Conservation (phyloP, 2,888 invertebrate genomes). For the Caenorhabditis wallacei region DNA sequence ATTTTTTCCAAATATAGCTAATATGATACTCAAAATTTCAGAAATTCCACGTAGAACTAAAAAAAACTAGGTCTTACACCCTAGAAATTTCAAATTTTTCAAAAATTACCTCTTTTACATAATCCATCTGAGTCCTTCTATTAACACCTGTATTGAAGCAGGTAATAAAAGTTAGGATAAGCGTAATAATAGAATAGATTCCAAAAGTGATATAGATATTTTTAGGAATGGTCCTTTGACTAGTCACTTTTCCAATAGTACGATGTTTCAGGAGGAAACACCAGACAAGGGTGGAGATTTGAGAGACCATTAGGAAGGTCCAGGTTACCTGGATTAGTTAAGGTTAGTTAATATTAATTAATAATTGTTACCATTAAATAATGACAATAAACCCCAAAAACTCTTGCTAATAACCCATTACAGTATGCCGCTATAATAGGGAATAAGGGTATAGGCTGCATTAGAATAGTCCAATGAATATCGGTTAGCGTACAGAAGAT, state of each 20-base stretch:
- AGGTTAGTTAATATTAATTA: no score
- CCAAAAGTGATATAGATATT: not conserved
- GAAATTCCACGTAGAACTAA: no score
- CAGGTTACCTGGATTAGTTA: slow-evolving; percentile 5
- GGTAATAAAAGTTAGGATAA: not conserved
- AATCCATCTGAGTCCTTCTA: slow-evolving; percentile 10
- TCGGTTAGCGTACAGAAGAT: slow-evolving; percentile 23
- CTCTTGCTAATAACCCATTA: slow-evolving; percentile 7
- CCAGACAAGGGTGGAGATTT: slow-evolving; percentile 9
- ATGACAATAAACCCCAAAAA: slow-evolving; percentile 15
- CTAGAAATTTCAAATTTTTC: not conserved
- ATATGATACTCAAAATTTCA: no score
- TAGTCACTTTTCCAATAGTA: slow-evolving; percentile 13
- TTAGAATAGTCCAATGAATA: slow-evolving; percentile 23
- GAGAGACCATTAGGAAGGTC: slow-evolving; percentile 20
- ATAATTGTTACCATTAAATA: slow-evolving; percentile 35
- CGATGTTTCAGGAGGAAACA: slow-evolving; percentile 20
- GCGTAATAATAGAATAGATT: not conserved
- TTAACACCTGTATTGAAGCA: slow-evolving; percentile 1
- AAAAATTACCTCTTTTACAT: not conserved
- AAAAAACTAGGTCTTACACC: no score
- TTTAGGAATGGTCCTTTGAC: not conserved
- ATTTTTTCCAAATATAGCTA: not conserved
- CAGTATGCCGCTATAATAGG: slow-evolving; percentile 21
- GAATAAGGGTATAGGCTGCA: slow-evolving; percentile 38